Conservation (phyloP, 2,113 vertebrate species). For the Gopherus evgoodei region DNA sequence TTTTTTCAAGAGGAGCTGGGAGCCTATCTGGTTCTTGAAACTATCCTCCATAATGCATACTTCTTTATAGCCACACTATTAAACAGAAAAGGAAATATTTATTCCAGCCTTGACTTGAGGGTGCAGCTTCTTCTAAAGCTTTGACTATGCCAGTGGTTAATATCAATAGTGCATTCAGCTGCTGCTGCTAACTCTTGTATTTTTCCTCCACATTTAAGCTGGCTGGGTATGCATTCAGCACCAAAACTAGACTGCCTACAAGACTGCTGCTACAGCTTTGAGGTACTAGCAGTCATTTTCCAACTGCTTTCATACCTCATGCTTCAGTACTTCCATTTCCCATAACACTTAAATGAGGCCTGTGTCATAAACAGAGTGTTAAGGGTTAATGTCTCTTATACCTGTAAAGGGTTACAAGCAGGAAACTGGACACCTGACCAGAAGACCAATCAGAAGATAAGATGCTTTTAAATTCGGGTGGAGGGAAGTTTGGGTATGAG, state of each 20-base stretch:
- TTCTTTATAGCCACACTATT: slow-evolving; percentile 40
- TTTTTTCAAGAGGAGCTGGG: not conserved
- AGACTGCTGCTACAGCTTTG: not conserved
- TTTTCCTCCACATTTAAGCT: not conserved
- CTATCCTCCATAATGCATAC: not conserved
- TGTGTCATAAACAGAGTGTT: no score
- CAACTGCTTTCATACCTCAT: not conserved
- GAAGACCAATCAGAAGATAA: no score
- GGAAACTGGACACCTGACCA: no score
- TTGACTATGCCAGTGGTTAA: not conserved
- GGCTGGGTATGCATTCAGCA: not conserved
- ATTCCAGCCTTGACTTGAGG: not conserved
- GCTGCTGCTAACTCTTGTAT: not conserved
- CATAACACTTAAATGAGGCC: not conserved
- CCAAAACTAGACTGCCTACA: not conserved
- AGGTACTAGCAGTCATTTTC: not conserved
- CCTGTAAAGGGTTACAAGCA: no score
- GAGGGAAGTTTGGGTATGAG: no score
- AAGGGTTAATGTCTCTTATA: no score
- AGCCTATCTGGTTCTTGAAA: not conserved
- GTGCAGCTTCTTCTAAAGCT: not conserved
- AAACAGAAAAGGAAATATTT: not conserved
- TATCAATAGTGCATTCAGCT: not conserved
- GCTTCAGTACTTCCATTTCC: not conserved
- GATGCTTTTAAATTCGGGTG: no score